These are phyloP conservation scores for Scaptomyza parva DNA, from an alignment of 2,888 invertebrate species.

Conservation along the genomic window DNA sequence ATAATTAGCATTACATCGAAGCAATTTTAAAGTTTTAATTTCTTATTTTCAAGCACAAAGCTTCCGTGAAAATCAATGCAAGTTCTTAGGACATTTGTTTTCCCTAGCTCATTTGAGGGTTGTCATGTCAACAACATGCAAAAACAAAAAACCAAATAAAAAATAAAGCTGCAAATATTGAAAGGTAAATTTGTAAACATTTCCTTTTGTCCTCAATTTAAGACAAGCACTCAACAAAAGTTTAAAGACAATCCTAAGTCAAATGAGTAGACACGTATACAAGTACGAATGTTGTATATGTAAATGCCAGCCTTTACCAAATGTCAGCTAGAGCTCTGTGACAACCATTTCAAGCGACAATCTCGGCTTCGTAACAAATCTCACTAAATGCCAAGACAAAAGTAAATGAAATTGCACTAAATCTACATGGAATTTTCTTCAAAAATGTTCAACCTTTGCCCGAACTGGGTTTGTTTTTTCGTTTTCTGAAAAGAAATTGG, in stretches of 20 bases:
- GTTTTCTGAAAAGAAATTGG: constrained; percentile 40
- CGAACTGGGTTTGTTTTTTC: constrained; percentile 23
- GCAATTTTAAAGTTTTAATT: not conserved
- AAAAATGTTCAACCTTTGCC: constrained; percentile 69
- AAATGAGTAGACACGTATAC: constrained; percentile 30
- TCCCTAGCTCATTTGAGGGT: constrained; percentile 8
- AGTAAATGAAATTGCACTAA: constrained; percentile 82
- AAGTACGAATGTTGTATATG: constrained; percentile 3
- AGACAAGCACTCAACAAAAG: not conserved
- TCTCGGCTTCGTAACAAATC: constrained; percentile 66
- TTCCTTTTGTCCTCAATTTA: not conserved
- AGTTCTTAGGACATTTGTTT: not conserved
- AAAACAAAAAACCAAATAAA: not conserved
- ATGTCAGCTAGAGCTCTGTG: constrained; percentile 22
- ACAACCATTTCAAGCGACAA: constrained; percentile 54
- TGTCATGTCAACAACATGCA: constrained; percentile 6
- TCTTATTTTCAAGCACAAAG: not conserved
- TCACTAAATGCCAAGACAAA: constrained; percentile 78
- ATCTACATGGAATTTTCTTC: constrained; percentile 67
- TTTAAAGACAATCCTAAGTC: constrained; percentile 16
- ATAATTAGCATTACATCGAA: too few relatives aligned
- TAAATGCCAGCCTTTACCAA: constrained; percentile 7
- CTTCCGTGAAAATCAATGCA: not conserved
- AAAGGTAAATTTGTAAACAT: constrained; percentile 8
- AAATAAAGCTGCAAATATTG: constrained; percentile 3